Evolutionary conservation across 2,888 invertebrate genomes (phyloP), one percentile per base, ranked within the genome.

Genomic region (Acrocera orbiculus): DNA sequence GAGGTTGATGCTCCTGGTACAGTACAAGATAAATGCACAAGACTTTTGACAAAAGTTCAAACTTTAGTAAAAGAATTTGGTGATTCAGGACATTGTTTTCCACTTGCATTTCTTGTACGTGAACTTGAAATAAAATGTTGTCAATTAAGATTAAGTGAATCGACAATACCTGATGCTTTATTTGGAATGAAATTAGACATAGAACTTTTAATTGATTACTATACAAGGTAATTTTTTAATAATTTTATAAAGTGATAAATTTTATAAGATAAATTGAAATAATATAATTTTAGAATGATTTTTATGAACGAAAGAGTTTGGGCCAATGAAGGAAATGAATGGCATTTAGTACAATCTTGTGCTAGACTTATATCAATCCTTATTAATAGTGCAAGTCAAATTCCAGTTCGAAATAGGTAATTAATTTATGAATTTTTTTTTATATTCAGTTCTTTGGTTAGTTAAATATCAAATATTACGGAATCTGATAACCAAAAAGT

Each of bases 71-170:
- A 76, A 39, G 73, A 79, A 45, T 90, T 87, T 50, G 70, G 76
- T 14, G 71, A 75, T 41, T 79, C 85, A 1, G 79, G 81, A 11
- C 76, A 80, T 46, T 92, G 87, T 54, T 89, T 93, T 51, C 92
- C 92, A 3, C 61, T 86, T 78, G 82, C 73, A 49, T 83, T 77
- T 52, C 67, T 86, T n/a, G 70, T 82, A 4, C 72, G 75, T 39
- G 77, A 80, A 53, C 56, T 85, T 48, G 85, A 86, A 64, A 68
- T 78, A 44, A 69, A 77, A 52, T 74, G 76, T 40, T 82, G 82
- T 44, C 73, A 75, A 49, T 55, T 82, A 30, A 69, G 68, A 49
- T 71, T 78, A 0, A 70, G 74, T 25, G 70, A 76, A 47, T 69
- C 70, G 34, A 73, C 83, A 63, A 81, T 90, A 34, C 81, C 82